Evolutionary conservation across 2,113 vertebrate genomes (phyloP).

Genomic region (Notechis scutatus): DNA sequence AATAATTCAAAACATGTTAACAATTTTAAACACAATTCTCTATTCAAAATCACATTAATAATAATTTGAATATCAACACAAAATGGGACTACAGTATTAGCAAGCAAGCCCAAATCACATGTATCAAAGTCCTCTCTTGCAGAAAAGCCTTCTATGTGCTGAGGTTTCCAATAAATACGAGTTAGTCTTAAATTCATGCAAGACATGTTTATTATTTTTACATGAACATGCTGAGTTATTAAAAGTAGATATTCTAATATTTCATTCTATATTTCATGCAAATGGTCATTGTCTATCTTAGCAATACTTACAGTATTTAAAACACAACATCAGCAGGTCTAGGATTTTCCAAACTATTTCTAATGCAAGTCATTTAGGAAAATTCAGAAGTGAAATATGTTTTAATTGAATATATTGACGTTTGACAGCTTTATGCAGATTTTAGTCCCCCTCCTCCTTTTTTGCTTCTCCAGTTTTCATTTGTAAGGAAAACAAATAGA

Average conservation of each 20-base stretch:
- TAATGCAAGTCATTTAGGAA: neutral
- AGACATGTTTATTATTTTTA: neutral
- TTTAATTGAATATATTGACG: neutral
- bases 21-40: neutral
- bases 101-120: neutral
- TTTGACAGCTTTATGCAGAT: neutral
- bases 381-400: neutral
- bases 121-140: neutral
- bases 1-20: neutral
- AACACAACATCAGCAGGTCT: neutral
- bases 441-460: neutral
- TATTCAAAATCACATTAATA: neutral
- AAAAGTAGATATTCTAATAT: neutral
- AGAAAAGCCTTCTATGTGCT: neutral
- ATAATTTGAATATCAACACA: neutral
- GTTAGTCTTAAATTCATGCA: neutral
- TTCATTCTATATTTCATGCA: neutral
- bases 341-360: neutral
- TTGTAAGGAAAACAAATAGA: neutral
- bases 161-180: neutral
- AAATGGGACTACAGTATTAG: neutral
- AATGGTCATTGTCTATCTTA: neutral
- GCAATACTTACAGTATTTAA: neutral
- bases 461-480: neutral
- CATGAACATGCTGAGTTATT: neutral